Conservation (phyloP, 2,113 vertebrate genomes). For the Ptychochromis oligacanthus region DNA sequence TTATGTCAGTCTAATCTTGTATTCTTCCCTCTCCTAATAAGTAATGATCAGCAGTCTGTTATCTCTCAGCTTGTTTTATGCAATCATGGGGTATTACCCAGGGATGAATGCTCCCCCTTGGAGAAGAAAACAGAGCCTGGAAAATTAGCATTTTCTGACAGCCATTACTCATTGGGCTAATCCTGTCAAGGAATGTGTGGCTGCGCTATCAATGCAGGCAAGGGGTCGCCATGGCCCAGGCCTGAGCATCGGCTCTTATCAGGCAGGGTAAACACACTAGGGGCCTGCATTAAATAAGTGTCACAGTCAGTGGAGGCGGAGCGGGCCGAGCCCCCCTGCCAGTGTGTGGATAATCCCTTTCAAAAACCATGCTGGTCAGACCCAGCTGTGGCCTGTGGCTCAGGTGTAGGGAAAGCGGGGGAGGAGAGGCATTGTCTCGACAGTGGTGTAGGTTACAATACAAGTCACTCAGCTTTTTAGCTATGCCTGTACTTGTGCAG, state of each 20-base stretch:
- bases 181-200: slow-evolving; percentile 76
- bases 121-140: slow-evolving; percentile 64
- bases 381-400: slow-evolving; percentile 64
- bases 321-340: slow-evolving; percentile 44
- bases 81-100: slow-evolving; percentile 59
- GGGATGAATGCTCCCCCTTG: slow-evolving; percentile 61
- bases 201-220: slow-evolving; percentile 65
- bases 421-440: slow-evolving; percentile 33
- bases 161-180: slow-evolving; percentile 72
- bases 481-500: not conserved
- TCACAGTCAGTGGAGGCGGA: slow-evolving; percentile 69
- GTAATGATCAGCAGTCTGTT: slow-evolving; percentile 66
- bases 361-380: slow-evolving; percentile 48
- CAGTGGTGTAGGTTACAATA: slow-evolving; percentile 34
- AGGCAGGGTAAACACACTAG: slow-evolving; percentile 76
- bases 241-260: slow-evolving; percentile 78
- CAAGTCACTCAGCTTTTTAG: slow-evolving; percentile 14
- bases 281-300: slow-evolving; percentile 78
- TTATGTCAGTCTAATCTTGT: slow-evolving; percentile 29
- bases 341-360: slow-evolving; percentile 68
- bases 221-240: slow-evolving; percentile 64
- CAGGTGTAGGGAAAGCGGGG: slow-evolving; percentile 53
- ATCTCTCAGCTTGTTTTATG: slow-evolving; percentile 59
- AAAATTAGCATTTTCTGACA: slow-evolving; percentile 78
- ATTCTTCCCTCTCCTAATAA: slow-evolving; percentile 49